Evolutionary conservation across 2,797 vertebrate genomes (phyloP), one percentile per base, ranked within the genome.

Genomic region (Halcyon leucocephala): DNA sequence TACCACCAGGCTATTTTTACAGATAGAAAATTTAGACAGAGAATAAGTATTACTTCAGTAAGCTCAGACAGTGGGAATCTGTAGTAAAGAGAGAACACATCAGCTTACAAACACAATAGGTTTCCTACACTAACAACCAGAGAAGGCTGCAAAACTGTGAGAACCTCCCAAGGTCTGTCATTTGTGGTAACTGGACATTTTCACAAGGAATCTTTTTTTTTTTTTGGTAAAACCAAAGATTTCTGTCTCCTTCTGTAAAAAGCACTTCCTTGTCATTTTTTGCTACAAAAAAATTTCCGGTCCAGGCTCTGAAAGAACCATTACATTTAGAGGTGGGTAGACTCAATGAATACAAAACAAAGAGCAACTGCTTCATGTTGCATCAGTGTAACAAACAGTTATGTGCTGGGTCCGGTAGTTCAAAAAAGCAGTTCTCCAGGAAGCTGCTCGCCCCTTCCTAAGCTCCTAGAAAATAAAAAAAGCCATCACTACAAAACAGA

Each of bases 81-180:
- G 8, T 11, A 70, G 28, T 1, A 48, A 22, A 65, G 49, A 52
- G 10, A 60, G 44, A 70, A 83, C 37, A 21, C 49, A 82, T 8
- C 24, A 64, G 12, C 24, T 74, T 44, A 83, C 31, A 44, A 37
- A 48, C 9, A 73, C 1, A 0, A 51, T 2, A 1, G 0, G 5
- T 51, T 62, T 71, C 54, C 26, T 21, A 37, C 28, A 18, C 28
- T 70, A 51, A 22, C 26, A 65, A 31, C 31, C 48, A 54, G 11
- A 29, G 22, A 60, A 69, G 51, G 22, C 37, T 52, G 31, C 16
- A 37, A 72, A 52, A 26, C 16, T 13, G 5, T 9, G n/a, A 51
- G 41, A 51, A 31, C 16, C 4, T 88, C 64, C 41, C 14, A 70
- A 35, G 28, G 21, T 26, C 25, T 11, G 29, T 8, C 49, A 48